Base-by-base conservation (phyloP, 2,797 vertebrate genomes). In the Oryzias dopingdopingensis region DNA sequence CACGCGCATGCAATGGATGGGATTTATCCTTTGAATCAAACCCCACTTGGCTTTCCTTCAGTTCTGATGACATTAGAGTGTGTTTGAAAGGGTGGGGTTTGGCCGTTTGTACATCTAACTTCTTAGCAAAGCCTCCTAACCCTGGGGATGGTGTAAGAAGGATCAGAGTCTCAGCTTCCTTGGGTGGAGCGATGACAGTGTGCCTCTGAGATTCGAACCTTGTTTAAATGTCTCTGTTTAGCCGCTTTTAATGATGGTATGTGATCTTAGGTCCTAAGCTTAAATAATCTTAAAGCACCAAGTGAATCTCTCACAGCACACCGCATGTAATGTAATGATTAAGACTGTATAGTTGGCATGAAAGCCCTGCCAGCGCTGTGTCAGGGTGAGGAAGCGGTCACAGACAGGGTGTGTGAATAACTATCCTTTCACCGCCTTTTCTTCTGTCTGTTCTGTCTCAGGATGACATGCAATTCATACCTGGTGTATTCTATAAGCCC, bases 381-480 rank as follows among this genome's bases (percentile, higher is more conserved):
- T 82, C 80, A 85, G 86, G 88, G 88, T 91, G 86, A 87, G 84
- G 71, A 84, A 85, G 74, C 88, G 87, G 88, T 90, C 89, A 90
- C 87, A 88, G 86, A 89, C 85, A 84, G 87, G 82, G 84, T 86
- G 84, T 87, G 85, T 85, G 81, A 85, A 89, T 77, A 81, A 83
- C 78, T 88, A 82, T 76, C 71, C 85, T 87, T 88, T 88, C 74
- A 82, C 75, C 29, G 76, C 81, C 80, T 84, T 37, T 85, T 87
- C 81, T 92, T 93, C 92, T 92, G 92, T 91, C 93, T 91, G 76
- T 87, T 88, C 74, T 76, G 85, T 86, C 84, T 89, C 80, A 65
- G 76, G 84, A 77, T 87, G 84, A 87, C 86, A 87, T 85, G 85
- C 82, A 85, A 88, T 83, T 88, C 87, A 86, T 88, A 90, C 89